These are phyloP conservation scores for Australoheros facetus DNA, from an alignment of 2,797 vertebrate species.

Conservation along the genomic window DNA sequence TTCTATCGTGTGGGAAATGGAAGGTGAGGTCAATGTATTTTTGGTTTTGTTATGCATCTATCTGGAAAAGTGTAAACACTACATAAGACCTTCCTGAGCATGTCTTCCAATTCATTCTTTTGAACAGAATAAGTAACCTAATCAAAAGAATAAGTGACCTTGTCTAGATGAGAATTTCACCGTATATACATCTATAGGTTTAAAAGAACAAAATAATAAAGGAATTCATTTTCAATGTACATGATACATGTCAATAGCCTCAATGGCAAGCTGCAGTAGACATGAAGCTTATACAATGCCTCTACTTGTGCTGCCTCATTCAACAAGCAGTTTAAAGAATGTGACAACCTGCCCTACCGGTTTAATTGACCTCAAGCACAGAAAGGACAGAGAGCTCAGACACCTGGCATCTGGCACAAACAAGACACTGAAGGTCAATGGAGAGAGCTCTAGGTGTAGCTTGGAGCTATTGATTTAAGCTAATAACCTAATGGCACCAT, in stretches of 20 bases:
- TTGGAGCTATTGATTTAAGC: conserved; percentile 74
- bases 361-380: conserved; percentile 38
- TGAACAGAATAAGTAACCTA: conserved; percentile 54
- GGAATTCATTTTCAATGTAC: conserved; percentile 42
- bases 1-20: conserved; percentile 59
- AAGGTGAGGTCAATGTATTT: conserved; percentile 69
- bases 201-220: conserved; percentile 29
- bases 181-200: conserved; percentile 48
- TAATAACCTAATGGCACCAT: conserved; percentile 90
- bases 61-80: conserved; percentile 83
- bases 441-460: conserved; percentile 13
- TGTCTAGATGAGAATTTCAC: conserved; percentile 55
- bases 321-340: conserved; percentile 40
- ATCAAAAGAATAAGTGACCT: conserved; percentile 61
- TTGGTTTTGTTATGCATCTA: conserved; percentile 79
- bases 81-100: conserved; percentile 82
- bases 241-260: conserved; percentile 47
- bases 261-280: conserved; percentile 45
- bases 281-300: conserved; percentile 46
- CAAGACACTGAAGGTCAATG: conserved; percentile 48
- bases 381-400: conserved; percentile 37
- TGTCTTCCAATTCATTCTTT: conserved; percentile 64
- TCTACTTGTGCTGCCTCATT: conserved; percentile 55
- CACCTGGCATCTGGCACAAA: conserved; percentile 26
- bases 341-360: conserved; percentile 26